These are phyloP conservation scores for Garrulus glandarius DNA, from an alignment of 2,797 vertebrate genomes.

Conservation along the genomic window DNA sequence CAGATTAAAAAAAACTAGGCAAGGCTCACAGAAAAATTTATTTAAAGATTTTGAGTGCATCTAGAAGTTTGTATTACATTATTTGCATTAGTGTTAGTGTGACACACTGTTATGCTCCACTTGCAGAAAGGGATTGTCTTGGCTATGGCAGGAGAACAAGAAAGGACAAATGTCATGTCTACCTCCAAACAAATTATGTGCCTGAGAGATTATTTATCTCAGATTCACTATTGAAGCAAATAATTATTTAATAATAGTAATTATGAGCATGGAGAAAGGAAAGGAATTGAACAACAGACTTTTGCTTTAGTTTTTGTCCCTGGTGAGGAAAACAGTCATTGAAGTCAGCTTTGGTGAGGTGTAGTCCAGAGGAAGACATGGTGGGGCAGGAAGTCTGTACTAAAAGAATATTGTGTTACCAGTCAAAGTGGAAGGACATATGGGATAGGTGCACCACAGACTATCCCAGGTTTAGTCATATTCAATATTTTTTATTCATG, in stretches of 20 bases:
- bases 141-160: not conserved
- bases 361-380: not conserved
- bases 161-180: not conserved
- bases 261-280: not conserved
- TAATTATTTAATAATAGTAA: not conserved
- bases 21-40: not conserved
- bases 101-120: rapidly evolving
- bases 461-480: not conserved
- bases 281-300: not conserved
- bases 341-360: not conserved
- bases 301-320: not conserved
- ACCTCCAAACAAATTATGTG: not conserved
- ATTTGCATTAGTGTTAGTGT: not conserved
- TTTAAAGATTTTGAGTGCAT: not conserved
- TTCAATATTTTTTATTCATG: constrained; percentile 41
- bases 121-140: not conserved
- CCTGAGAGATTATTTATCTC: not conserved
- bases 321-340: not conserved
- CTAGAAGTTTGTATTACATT: not conserved
- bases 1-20: not conserved
- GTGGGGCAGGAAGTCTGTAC: not conserved
- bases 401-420: not conserved
- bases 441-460: not conserved
- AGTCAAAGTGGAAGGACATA: not conserved
- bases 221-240: not conserved